Evolutionary conservation across 1,140 invertebrate species (phyloP), one percentile per base, ranked within the genome.

Genomic region (Diprion similis): DNA sequence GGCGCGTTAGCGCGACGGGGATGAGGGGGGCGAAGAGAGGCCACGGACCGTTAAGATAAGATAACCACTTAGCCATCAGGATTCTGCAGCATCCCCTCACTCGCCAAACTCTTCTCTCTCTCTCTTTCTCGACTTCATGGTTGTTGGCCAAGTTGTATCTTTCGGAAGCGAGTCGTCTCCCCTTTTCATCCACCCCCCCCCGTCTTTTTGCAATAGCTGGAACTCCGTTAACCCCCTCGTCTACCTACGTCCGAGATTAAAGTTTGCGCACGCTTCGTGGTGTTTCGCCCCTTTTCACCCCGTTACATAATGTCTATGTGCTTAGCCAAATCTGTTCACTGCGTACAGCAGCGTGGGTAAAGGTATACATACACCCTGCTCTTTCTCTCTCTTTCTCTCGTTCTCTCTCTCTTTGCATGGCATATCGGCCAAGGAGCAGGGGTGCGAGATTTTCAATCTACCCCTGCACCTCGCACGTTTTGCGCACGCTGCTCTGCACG

Each of bases 21-120:
- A 45, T 71, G 69, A 74, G 37, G 73, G 75, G 75, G 46, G 72
- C 15, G 72, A 68, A 51, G 77, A 81, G 78, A 80, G 75, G 77
- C 73, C 77, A 75, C 70, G 59, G 70, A 79, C 81, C 77, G 84
- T 86, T 85, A 80, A 85, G 85, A 87, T 87, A 87, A 86, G 84
- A 86, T 83, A 84, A 83, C 83, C 82, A 83, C 79, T 83, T 84
- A 82, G 79, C 83, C 82, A 85, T 85, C 81, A 80, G 68, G 59
- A 72, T 72, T 73, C 71, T 66, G 45, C 69, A 46, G 24, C 24
- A 37, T 17, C 51, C 6, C 51, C 51, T 0, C 51, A 13, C n/a
- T 8, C n/a, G 4, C 11, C 51, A 17, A 59, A 59, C 51, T 59
- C 51, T 48, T 17, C 46, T 68, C 45, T 15, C 46, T 67, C 59